Conservation (phyloP, 1,140 invertebrate species). For the Lepidurus couesii region DNA sequence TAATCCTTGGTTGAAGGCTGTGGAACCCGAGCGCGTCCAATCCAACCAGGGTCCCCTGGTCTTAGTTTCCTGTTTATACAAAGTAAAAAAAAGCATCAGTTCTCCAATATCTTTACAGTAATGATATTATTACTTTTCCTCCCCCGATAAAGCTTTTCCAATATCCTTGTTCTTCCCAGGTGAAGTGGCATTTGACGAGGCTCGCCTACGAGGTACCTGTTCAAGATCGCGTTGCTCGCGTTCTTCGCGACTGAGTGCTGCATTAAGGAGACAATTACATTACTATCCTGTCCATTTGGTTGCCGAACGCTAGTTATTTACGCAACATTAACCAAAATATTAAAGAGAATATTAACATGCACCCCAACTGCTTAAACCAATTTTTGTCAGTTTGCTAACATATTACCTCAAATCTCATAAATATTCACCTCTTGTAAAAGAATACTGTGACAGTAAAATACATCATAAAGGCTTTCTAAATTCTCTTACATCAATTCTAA, state of each 20-base stretch:
- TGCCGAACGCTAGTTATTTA: background rate
- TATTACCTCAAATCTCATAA: no score
- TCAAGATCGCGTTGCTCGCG: slow-evolving; percentile 84
- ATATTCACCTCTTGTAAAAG: no score
- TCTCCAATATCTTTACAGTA: slow-evolving; percentile 29
- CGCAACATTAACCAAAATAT: no score
- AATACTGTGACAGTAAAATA: no score
- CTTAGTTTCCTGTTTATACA: slow-evolving; percentile 51
- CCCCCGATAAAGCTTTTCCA: slow-evolving; percentile 54
- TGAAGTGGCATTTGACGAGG: slow-evolving; percentile 48
- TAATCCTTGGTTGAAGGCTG: slow-evolving; percentile 94
- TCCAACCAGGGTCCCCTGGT: slow-evolving; percentile 93
- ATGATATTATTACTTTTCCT: slow-evolving; percentile 52
- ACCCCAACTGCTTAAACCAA: no score
- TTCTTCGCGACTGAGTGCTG: slow-evolving; percentile 74
- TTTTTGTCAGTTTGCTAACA: no score
- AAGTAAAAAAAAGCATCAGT: slow-evolving; percentile 22
- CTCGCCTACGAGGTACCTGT: slow-evolving; percentile 67
- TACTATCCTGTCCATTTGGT: background rate
- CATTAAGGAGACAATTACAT: slow-evolving; percentile 36
- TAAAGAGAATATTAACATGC: no score
- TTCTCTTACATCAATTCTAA: background rate
- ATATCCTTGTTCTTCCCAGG: slow-evolving; percentile 49
- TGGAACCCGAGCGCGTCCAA: slow-evolving; percentile 88
- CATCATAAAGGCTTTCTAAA: no score